Evolutionary conservation across 2,113 vertebrate genomes (phyloP).

Genomic region (Ranitomeya variabilis): DNA sequence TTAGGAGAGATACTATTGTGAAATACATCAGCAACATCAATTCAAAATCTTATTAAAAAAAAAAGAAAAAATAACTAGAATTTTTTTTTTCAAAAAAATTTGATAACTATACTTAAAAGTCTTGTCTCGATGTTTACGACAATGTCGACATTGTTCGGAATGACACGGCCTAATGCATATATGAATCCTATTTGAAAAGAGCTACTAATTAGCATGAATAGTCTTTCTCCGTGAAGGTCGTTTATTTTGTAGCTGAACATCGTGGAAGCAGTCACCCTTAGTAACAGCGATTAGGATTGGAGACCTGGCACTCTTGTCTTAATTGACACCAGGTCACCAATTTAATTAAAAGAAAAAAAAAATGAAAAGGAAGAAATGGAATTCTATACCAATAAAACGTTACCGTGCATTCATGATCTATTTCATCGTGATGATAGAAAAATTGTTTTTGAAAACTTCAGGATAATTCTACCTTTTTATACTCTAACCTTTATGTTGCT

Average conservation of each 20-base stretch:
- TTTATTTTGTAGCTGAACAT: slow-evolving; percentile 74
- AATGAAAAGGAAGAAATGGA: not conserved
- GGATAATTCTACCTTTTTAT: not conserved
- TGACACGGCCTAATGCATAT: slow-evolving; percentile 88
- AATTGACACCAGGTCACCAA: slow-evolving; percentile 70
- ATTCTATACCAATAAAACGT: slow-evolving; percentile 7
- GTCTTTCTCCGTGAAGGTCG: slow-evolving; percentile 84
- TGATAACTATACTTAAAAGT: slow-evolving; percentile 78
- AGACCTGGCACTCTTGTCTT: slow-evolving; percentile 75
- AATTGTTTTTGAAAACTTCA: slow-evolving; percentile 24
- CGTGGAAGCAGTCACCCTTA: slow-evolving; percentile 69
- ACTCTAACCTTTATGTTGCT: not conserved
- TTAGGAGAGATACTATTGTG: slow-evolving; percentile 85
- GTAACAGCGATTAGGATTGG: slow-evolving; percentile 78
- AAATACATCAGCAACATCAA: slow-evolving; percentile 71
- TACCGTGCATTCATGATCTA: not conserved
- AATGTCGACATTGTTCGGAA: slow-evolving; percentile 79
- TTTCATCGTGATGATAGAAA: not conserved
- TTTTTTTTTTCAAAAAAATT: slow-evolving; percentile 83
- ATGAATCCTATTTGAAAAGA: slow-evolving; percentile 87
- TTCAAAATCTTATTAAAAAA: slow-evolving; percentile 76
- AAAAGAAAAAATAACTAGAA: slow-evolving; percentile 69
- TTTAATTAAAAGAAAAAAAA: slow-evolving; percentile 22
- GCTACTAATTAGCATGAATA: slow-evolving; percentile 96
- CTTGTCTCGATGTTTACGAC: slow-evolving; percentile 79